Conservation (phyloP, 2,888 invertebrate species). For the Meliscaeva auricollis region DNA sequence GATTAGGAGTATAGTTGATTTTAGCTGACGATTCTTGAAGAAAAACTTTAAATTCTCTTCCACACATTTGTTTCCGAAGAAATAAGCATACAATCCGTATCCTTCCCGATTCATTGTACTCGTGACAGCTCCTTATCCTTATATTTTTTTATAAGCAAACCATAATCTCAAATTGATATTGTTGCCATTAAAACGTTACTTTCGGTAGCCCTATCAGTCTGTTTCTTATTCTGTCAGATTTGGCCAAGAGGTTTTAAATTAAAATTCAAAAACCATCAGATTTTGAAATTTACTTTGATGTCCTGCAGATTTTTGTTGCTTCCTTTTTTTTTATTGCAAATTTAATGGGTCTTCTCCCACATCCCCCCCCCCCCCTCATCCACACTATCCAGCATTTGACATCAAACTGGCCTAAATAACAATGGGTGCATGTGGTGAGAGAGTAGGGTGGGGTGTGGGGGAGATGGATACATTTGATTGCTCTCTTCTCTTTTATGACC, state of each 20-base stretch:
- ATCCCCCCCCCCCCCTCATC: too few species aligned
- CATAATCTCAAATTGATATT: not conserved
- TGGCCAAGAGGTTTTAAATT: not conserved
- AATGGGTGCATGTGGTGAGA: not conserved
- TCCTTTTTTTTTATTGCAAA: not conserved
- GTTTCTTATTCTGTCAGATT: not conserved
- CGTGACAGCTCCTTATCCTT: not conserved
- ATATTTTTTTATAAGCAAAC: too few species aligned
- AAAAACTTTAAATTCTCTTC: not conserved
- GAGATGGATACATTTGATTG: slow-evolving; percentile 13
- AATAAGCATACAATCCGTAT: not conserved
- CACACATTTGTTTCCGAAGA: too few species aligned
- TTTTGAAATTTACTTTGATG: slow-evolving; percentile 2
- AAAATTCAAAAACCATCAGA: slow-evolving; percentile 16
- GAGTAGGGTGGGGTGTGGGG: too few species aligned
- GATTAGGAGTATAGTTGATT: slow-evolving; percentile 3
- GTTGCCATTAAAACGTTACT: not conserved
- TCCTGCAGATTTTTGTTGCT: not conserved
- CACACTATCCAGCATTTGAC: too few species aligned
- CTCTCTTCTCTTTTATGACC: slow-evolving; percentile 16
- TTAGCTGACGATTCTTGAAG: not conserved
- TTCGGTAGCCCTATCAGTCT: not conserved
- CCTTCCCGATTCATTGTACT: too few species aligned
- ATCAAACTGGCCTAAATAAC: not conserved
- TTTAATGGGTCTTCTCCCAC: not conserved